These are phyloP conservation scores for Conopomorpha cramerella DNA, from an alignment of 1,140 invertebrate species.

Conservation along the genomic window DNA sequence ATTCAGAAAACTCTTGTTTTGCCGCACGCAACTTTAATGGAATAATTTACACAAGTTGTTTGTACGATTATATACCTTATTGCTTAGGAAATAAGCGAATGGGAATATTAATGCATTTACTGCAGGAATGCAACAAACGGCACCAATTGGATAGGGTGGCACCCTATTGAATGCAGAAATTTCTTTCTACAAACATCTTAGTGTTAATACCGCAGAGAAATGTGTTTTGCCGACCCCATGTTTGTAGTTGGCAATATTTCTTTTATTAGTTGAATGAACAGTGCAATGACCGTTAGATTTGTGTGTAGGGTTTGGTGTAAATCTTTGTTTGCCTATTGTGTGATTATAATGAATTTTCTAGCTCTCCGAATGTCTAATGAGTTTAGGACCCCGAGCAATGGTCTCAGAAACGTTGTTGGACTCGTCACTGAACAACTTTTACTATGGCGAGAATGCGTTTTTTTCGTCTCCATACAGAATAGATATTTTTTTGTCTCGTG, in stretches of 20 bases:
- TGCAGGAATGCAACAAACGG: slow-evolving; percentile 28
- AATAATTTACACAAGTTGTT: neutral
- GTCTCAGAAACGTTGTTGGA: no score
- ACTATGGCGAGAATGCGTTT: no score
- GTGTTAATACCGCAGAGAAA: slow-evolving; percentile 46
- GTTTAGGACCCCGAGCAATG: no score
- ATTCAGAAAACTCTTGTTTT: neutral
- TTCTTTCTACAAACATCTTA: slow-evolving; percentile 45
- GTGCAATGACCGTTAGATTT: neutral
- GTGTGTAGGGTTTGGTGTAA: neutral
- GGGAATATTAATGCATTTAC: no score
- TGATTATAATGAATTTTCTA: neutral
- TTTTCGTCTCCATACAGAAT: no score
- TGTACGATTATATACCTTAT: neutral
- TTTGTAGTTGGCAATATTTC: slow-evolving; percentile 32
- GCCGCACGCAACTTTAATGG: neutral
- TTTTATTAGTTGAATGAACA: slow-evolving; percentile 3
- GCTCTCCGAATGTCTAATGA: no score
- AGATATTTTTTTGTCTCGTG: no score
- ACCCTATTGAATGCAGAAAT: slow-evolving; percentile 39
- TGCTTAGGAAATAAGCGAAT: no score
- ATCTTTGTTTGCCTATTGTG: neutral
- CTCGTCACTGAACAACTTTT: no score
- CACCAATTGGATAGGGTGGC: slow-evolving; percentile 9
- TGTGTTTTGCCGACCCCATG: slow-evolving; percentile 28